These are phyloP conservation scores for Ranitomeya variabilis DNA, from an alignment of 2,113 vertebrate species.

Conservation along the genomic window DNA sequence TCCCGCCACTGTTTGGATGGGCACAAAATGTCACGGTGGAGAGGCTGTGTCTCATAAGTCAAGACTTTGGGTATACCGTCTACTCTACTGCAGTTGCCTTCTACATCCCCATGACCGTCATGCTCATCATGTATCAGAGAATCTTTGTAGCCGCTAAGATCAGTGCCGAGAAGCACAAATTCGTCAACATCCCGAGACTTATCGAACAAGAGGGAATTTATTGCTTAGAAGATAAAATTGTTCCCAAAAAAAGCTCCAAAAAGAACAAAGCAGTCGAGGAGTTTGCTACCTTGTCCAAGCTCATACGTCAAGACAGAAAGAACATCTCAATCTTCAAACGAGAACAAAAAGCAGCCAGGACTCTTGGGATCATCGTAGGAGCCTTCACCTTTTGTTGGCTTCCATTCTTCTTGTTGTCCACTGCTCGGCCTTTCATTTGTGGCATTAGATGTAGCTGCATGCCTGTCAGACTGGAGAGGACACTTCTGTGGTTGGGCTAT, in stretches of 20 bases:
- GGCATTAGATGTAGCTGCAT: constrained; percentile 73
- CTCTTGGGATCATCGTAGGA: constrained; percentile 73
- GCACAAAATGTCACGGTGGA: constrained; percentile 72
- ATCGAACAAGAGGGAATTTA: constrained; percentile 63
- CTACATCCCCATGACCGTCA: constrained; percentile 75
- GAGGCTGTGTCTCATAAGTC: constrained; percentile 74
- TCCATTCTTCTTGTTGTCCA: constrained; percentile 74
- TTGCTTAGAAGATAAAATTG: constrained; percentile 65
- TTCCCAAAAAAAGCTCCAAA: constrained; percentile 62
- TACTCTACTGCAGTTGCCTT: constrained; percentile 76
- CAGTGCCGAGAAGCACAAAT: constrained; percentile 72
- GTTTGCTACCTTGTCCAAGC: constrained; percentile 70
- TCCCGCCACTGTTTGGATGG: constrained; percentile 74
- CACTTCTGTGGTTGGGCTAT: constrained; percentile 75
- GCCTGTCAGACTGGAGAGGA: constrained; percentile 73
- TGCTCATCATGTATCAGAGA: constrained; percentile 74
- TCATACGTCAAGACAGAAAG: constrained; percentile 71
- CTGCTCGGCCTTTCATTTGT: constrained; percentile 73
- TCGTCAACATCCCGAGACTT: constrained; percentile 69
- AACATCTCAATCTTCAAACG: constrained; percentile 78
- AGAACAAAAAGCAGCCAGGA: constrained; percentile 75
- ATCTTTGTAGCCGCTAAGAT: constrained; percentile 75
- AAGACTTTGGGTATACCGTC: constrained; percentile 75
- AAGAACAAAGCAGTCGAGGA: constrained; percentile 67
- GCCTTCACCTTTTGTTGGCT: constrained; percentile 75